Evolutionary conservation across 2,888 invertebrate genomes (phyloP).

Genomic region (Temnothorax rugatulus): DNA sequence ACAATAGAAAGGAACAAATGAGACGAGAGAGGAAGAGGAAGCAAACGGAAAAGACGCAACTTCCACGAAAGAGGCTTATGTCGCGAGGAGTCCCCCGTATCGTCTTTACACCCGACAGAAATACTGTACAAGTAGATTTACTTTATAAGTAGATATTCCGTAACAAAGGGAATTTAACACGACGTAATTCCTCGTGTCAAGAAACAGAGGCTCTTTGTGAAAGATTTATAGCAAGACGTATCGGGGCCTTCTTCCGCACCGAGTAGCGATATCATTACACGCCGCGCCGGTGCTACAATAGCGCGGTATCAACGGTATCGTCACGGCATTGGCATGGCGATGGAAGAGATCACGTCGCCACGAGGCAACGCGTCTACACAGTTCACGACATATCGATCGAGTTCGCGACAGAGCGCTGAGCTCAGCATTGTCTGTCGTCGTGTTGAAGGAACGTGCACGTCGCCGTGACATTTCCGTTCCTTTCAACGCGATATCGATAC

Average conservation of each 20-base stretch:
- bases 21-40: background rate
- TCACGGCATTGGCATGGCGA: slow-evolving; percentile 38
- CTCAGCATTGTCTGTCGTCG: slow-evolving; percentile 51
- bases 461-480: slow-evolving; percentile 41
- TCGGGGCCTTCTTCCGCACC: background rate
- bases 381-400: slow-evolving; percentile 52
- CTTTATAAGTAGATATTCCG: background rate
- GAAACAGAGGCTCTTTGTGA: background rate
- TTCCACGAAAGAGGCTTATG: slow-evolving; percentile 5
- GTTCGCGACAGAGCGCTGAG: slow-evolving; percentile 39
- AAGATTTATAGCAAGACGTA: slow-evolving; percentile 40
- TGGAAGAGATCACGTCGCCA: slow-evolving; percentile 36
- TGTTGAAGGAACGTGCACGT: slow-evolving; percentile 34
- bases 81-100: background rate
- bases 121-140: background rate
- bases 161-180: slow-evolving; percentile 24
- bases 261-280: slow-evolving; percentile 36
- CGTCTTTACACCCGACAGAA: slow-evolving; percentile 18
- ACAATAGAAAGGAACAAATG: background rate
- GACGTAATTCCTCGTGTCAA: slow-evolving; percentile 2
- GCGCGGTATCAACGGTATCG: slow-evolving; percentile 28
- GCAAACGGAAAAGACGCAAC: background rate
- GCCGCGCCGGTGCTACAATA: slow-evolving; percentile 20
- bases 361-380: slow-evolving; percentile 42
- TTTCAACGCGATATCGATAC: slow-evolving; percentile 40